These are phyloP conservation scores for Enchytraeus crypticus DNA, from an alignment of 2,888 invertebrate genomes.

Conservation along the genomic window DNA sequence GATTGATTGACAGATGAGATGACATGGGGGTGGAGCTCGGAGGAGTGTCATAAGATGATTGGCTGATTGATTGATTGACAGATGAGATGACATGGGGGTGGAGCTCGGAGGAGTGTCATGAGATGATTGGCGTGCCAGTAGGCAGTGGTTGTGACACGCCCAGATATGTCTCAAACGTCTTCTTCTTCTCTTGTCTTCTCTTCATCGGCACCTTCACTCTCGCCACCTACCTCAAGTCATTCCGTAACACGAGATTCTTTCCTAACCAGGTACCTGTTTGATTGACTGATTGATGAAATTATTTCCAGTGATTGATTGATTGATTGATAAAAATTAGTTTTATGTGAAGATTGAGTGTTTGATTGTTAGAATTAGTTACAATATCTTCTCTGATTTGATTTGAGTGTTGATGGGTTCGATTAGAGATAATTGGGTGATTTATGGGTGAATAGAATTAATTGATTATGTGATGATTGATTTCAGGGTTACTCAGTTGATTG, in stretches of 20 bases:
- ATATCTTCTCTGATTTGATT: background rate
- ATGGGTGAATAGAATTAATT: too few relatives aligned
- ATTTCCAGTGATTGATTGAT: background rate
- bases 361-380: too few relatives aligned
- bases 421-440: too few relatives aligned
- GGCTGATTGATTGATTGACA: too few relatives aligned
- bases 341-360: too few relatives aligned
- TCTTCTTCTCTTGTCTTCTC: conserved; percentile 83
- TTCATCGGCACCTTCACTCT: conserved; percentile 83
- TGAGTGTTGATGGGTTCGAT: background rate
- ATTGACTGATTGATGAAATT: background rate
- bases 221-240: conserved; percentile 79
- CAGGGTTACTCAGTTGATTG: background rate
- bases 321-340: too few relatives aligned
- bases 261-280: conserved; percentile 65
- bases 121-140: conserved; percentile 6
- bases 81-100: too few relatives aligned
- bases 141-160: conserved; percentile 16
- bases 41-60: too few relatives aligned
- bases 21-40: too few relatives aligned
- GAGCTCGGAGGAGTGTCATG: conserved; percentile 9
- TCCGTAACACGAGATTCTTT: conserved; percentile 83
- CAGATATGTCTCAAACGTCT: conserved; percentile 61
- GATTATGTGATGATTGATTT: background rate
- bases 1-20: too few relatives aligned